phyloP scores from a whole-genome alignment of 2,113 vertebrate species.

The Uria lomvia region DNA sequence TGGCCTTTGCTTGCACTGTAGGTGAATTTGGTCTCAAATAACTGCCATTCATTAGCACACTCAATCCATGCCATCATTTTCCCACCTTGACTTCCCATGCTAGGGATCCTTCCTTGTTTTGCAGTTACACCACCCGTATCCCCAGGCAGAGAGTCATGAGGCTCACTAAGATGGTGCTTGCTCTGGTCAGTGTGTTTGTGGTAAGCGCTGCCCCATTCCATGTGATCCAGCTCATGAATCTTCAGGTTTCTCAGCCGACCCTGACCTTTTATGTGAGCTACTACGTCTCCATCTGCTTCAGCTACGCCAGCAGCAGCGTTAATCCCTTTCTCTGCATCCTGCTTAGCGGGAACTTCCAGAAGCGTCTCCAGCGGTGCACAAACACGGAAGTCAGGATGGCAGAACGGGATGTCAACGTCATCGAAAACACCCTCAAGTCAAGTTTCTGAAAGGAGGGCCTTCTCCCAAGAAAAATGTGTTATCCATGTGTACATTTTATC shows the following conservation, averaged over 20 bases:
- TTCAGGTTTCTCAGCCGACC: constrained; percentile 38
- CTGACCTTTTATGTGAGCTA: constrained; percentile 64
- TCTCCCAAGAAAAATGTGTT: not conserved
- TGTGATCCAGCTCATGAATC: constrained; percentile 63
- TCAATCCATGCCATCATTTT: not conserved
- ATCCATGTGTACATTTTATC: not conserved
- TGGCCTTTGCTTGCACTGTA: not conserved
- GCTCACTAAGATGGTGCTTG: constrained; percentile 64
- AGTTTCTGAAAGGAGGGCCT: not conserved
- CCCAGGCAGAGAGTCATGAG: constrained; percentile 58
- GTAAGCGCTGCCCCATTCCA: constrained; percentile 63
- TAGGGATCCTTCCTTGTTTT: not conserved
- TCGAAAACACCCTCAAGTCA: constrained; percentile 27
- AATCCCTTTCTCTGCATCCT: constrained; percentile 71
- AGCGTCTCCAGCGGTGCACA: not conserved
- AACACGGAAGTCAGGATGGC: not conserved
- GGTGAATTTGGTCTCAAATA: not conserved
- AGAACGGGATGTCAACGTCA: constrained; percentile 20
- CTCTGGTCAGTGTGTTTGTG: constrained; percentile 53
- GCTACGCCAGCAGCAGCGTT: constrained; percentile 65
- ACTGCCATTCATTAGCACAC: not conserved
- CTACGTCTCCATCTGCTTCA: constrained; percentile 69
- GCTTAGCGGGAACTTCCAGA: constrained; percentile 69
- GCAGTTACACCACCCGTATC: constrained; percentile 50
- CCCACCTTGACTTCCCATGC: not conserved